Base-by-base conservation (phyloP, 2,113 vertebrate species). In the Engraulis encrasicolus region DNA sequence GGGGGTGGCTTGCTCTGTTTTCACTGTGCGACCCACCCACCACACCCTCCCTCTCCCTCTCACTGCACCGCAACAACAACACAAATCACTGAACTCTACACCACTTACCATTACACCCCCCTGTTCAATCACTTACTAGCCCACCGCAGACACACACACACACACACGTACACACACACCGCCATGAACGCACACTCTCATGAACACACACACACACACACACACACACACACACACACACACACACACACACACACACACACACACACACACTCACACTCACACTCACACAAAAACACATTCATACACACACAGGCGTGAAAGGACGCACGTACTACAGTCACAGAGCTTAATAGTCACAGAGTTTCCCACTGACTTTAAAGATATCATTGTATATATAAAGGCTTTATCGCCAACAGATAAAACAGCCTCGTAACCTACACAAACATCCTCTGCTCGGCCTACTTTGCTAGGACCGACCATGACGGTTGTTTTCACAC, bases 1-100 rank as follows among this genome's bases (percentile, higher is more conserved):
- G 45, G 61, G 77, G 34, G 34, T 23, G 66, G 31, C 31, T 20
- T 0, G 80, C 50, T 79, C 71, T 83, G 66, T 88, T 52, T 87
- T 82, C 50, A 15, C 18, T 52, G 12, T 38, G 74, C 82, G 66
- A 23, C 12, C 11, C 82, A 74, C 61, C 81, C n/a, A n/a, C n/a
- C n/a, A n/a, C n/a, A n/a, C n/a, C 11, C 81, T 19, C 37, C 81
- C 36, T 15, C 17, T 11, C 38, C 27, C 12, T 38, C 27, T 61
- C 45, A 40, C 81, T 49, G 81, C 31, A 37, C 40, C n/a, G 58
- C 61, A 31, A 36, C 15, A 74, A 74, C 66, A 74, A 74, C 66
- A 17, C 80, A 37, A 36, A 71, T 66, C 38, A 14, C 66, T 74
- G 66, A 34, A 15, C 27, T 11, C 66, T 74, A 23, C 27, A 27